Evolutionary conservation across 2,113 vertebrate species (phyloP), one percentile per base, ranked within the genome.

Genomic region (Calidris pugnax): DNA sequence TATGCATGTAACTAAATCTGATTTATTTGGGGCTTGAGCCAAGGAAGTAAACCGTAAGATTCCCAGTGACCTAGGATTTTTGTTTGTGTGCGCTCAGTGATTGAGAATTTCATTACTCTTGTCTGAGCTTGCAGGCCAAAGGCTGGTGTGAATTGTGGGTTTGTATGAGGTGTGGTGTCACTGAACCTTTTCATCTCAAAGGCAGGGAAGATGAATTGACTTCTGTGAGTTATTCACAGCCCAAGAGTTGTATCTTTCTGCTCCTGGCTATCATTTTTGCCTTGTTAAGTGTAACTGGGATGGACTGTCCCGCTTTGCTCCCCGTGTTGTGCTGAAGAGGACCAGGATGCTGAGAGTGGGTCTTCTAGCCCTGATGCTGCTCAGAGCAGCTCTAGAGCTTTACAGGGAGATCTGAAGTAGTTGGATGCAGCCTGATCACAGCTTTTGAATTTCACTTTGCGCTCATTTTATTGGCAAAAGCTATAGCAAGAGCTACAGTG

Each of bases 1-100:
- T 97, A 94, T 91, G 92, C 95, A 96, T 87, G 89, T 97, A 97
- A 96, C 94, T 97, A 94, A 76, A 95, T 83, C 84, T 95, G 93
- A 97, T 97, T 92, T 95, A 95, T 97, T 85, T 92, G 91, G 94
- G 92, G 57, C 96, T 97, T 59, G 77, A 95, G 89, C 96, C 92
- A 94, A 95, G 86, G 95, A 97, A 91, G 63, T 89, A 95, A 96
- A 87, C 74, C 8, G 6, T 95, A 89, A 95, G 77, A 85, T 94
- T 96, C 82, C 63, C 78, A 83, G n/a, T 69, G 87, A 90, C 63
- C 81, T 85, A 50, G 30, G 93, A 62, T 64, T 94, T 91, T 85
- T 73, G 56, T 94, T 79, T 53, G 35, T 59, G 32, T 67, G 83
- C 3, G 6, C 62, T 87, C 78, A 73, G 56, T 68, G 77, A 45